Evolutionary conservation across 1,140 invertebrate species (phyloP).

Genomic region (Physella acuta): DNA sequence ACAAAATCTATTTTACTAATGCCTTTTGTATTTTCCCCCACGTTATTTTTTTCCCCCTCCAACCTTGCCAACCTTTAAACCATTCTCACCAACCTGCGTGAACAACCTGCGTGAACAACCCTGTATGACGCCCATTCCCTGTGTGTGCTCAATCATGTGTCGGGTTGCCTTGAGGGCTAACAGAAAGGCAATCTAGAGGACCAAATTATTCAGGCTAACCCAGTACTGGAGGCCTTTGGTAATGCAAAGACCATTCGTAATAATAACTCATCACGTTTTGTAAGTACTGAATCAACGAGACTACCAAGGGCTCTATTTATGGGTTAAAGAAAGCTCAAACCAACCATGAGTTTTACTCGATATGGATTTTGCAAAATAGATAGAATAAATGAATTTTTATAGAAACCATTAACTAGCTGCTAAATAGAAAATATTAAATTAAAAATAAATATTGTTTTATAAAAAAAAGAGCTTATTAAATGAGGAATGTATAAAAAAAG

Average conservation of each 20-base stretch:
- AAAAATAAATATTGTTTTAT: too few species aligned
- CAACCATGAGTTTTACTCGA: too few species aligned
- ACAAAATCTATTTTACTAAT: too few species aligned
- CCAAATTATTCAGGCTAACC: slow-evolving; percentile 67
- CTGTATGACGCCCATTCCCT: too few species aligned
- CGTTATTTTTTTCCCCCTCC: background rate
- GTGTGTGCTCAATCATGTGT: too few species aligned
- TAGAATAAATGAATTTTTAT: background rate
- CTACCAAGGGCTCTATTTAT: too few species aligned
- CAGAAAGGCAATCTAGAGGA: slow-evolving; percentile 66
- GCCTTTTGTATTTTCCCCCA: too few species aligned
- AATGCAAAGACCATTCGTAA: slow-evolving; percentile 69
- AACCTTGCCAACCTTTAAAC: background rate
- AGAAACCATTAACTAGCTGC: too few species aligned
- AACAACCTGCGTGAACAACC: background rate
- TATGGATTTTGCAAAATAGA: background rate
- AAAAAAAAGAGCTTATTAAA: too few species aligned
- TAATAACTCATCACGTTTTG: slow-evolving; percentile 69
- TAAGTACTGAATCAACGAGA: slow-evolving; percentile 56
- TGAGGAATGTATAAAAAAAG: too few species aligned
- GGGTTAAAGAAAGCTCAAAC: too few species aligned
- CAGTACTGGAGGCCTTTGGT: slow-evolving; percentile 66
- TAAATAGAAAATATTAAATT: too few species aligned
- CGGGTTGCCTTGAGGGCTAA: background rate
- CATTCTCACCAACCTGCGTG: background rate